These are phyloP conservation scores for Picathartes gymnocephalus DNA, from an alignment of 2,113 vertebrate species.

Conservation along the genomic window DNA sequence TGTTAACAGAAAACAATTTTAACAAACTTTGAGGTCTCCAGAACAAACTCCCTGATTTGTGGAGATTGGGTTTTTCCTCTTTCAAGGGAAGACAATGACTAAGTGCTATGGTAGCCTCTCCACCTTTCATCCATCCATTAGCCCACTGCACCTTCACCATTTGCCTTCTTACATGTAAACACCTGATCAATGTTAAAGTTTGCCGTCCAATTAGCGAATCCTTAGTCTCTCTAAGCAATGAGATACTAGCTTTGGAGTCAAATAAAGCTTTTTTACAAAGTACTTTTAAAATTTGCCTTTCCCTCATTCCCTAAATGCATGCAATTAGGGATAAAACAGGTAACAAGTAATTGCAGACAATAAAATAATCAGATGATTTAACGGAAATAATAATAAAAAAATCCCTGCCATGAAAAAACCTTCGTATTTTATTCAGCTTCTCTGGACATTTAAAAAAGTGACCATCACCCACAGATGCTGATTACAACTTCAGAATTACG, in stretches of 20 bases:
- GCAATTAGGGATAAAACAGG: neutral
- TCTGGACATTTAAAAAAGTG: neutral
- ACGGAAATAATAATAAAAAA: neutral
- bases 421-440: neutral
- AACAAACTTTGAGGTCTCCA: conserved; percentile 13
- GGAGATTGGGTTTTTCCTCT: neutral
- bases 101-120: neutral
- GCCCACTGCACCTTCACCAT: neutral
- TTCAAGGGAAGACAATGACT: neutral
- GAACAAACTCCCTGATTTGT: neutral
- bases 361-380: neutral
- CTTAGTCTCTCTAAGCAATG: neutral
- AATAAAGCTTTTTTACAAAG: neutral
- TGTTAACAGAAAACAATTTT: neutral
- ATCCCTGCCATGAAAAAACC: neutral
- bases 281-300: neutral
- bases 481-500: neutral
- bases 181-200: neutral
- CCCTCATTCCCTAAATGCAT: neutral
- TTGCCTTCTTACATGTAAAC: neutral
- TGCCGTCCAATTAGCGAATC: neutral
- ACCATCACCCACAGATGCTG: neutral
- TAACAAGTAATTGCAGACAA: neutral
- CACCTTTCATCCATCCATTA: neutral
- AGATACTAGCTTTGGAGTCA: neutral